Conservation (phyloP, 2,888 invertebrate genomes). For the Psococerastis gibbosa region DNA sequence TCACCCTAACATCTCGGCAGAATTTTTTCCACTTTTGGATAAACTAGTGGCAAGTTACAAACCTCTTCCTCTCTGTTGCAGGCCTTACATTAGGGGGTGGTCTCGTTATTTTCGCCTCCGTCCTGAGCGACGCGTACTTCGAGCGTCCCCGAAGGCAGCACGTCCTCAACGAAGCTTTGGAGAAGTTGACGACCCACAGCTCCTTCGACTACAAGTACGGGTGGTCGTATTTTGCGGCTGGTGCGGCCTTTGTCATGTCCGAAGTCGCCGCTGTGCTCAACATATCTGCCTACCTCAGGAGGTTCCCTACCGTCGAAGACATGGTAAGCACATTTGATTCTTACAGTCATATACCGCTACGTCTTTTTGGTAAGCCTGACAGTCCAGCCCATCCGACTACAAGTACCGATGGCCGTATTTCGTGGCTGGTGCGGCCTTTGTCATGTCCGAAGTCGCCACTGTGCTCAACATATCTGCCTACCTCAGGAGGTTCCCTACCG, state of each 20-base stretch:
- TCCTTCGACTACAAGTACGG: slow-evolving; percentile 34
- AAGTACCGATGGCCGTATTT: slow-evolving; percentile 44
- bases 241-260: slow-evolving; percentile 30
- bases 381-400: slow-evolving; percentile 28
- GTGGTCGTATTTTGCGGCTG: slow-evolving; percentile 41
- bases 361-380: slow-evolving; percentile 32
- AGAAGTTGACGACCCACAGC: slow-evolving; percentile 18
- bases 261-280: slow-evolving; percentile 19
- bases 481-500: slow-evolving; percentile 36
- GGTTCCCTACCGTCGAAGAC: slow-evolving; percentile 38
- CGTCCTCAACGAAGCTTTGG: slow-evolving; percentile 3
- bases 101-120: slow-evolving; percentile 37
- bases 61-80: slow-evolving; percentile 24
- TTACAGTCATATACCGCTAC: no score
- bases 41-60: no score
- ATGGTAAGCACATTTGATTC: slow-evolving; percentile 27
- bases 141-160: slow-evolving; percentile 23
- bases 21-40: no score
- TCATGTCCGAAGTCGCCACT: slow-evolving; percentile 20
- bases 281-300: slow-evolving; percentile 36
- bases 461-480: slow-evolving; percentile 31
- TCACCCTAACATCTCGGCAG: slow-evolving; percentile 1
- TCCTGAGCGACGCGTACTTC: slow-evolving; percentile 36
- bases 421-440: slow-evolving; percentile 36
- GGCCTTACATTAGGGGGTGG: slow-evolving; percentile 39